Conservation (phyloP, 2,113 vertebrate species). For the Nicator chloris region DNA sequence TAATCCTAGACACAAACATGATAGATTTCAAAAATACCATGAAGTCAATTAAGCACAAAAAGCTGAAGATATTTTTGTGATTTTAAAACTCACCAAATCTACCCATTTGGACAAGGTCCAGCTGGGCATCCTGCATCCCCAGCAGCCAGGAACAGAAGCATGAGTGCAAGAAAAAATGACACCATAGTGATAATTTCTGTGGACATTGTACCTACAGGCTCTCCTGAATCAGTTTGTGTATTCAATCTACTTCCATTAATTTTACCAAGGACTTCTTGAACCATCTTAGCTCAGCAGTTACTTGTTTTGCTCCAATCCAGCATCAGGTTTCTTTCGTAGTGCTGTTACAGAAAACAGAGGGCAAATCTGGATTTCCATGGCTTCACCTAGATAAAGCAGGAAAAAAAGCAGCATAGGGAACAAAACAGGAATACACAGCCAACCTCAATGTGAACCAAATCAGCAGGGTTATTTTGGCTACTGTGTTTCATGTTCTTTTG, state of each 20-base stretch:
- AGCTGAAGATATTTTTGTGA: neutral
- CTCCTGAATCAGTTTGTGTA: neutral
- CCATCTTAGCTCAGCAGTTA: neutral
- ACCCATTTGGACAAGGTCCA: neutral
- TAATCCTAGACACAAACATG: neutral
- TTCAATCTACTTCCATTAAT: neutral
- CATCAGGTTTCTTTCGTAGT: neutral
- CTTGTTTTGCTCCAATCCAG: neutral
- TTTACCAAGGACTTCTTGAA: neutral
- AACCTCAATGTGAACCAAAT: neutral
- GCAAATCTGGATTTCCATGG: neutral
- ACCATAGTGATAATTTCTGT: neutral
- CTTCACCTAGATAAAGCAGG: neutral
- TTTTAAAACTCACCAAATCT: neutral
- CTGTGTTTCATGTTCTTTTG: neutral
- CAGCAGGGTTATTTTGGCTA: neutral
- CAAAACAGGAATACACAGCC: neutral
- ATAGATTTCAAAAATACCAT: neutral
- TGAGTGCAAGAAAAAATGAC: neutral
- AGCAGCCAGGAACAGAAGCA: neutral
- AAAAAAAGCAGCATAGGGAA: neutral
- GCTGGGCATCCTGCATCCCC: neutral
- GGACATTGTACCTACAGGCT: neutral
- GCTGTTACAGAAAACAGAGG: neutral
- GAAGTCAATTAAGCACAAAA: neutral